Evolutionary conservation across 2,113 vertebrate genomes (phyloP).

Genomic region (Phylloscopus trochilus): DNA sequence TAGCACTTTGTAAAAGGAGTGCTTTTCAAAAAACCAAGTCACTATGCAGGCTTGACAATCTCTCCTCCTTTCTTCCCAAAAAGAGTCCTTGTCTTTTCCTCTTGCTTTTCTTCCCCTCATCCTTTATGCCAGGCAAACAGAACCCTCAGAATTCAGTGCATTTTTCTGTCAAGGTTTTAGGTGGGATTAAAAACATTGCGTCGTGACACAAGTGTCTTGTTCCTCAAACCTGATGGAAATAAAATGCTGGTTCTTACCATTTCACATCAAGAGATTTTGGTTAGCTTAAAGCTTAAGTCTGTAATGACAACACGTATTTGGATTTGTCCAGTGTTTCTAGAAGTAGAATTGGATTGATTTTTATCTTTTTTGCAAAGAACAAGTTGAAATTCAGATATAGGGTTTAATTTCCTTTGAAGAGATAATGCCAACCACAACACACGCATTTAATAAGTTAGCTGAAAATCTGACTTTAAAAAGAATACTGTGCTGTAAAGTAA

Average conservation of each 20-base stretch:
- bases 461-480: neutral
- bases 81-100: neutral
- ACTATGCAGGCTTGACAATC: neutral
- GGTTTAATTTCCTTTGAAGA: constrained; percentile 41
- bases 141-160: neutral
- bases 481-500: neutral
- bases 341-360: neutral
- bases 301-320: neutral
- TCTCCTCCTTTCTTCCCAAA: neutral
- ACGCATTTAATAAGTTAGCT: neutral
- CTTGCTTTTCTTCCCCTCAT: neutral
- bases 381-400: neutral
- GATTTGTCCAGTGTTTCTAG: constrained; percentile 3
- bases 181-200: neutral
- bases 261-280: neutral
- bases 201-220: neutral
- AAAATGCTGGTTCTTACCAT: neutral
- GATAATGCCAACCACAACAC: neutral
- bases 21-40: neutral
- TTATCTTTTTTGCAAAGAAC: constrained; percentile 2
- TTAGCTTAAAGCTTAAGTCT: neutral
- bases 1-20: neutral
- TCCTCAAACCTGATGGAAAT: neutral
- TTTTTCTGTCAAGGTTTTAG: constrained; percentile 25
- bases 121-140: neutral